These are phyloP conservation scores for Agrochola macilenta DNA, from an alignment of 2,888 invertebrate species.

Conservation along the genomic window DNA sequence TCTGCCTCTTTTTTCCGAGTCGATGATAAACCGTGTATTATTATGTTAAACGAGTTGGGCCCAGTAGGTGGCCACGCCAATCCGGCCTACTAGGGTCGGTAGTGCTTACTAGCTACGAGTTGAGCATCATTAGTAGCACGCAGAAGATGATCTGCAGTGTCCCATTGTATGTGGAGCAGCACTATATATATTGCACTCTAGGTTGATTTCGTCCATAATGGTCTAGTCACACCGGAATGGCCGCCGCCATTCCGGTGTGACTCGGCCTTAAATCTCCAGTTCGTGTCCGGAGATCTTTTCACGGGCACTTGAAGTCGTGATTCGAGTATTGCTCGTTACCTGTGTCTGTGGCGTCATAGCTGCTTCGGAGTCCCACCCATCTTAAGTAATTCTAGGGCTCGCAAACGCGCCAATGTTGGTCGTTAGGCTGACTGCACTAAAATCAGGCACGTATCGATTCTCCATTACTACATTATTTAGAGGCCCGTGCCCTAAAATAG, in stretches of 20 bases:
- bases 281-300: conserved; percentile 1
- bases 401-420: not conserved
- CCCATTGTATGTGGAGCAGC: too few species aligned
- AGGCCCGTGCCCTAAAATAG: not conserved
- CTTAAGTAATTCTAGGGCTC: conserved; percentile 6
- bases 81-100: too few species aligned
- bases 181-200: not conserved
- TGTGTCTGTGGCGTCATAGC: not conserved
- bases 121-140: not conserved
- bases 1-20: too few species aligned
- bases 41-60: too few species aligned
- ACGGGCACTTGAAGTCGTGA: not conserved
- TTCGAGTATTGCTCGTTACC: conserved; percentile 19
- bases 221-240: too few species aligned
- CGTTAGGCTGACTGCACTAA: not conserved
- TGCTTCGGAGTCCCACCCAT: too few species aligned
- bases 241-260: too few species aligned
- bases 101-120: too few species aligned
- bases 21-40: too few species aligned
- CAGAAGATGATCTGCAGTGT: not conserved
- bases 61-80: too few species aligned
- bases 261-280: not conserved
- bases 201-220: not conserved
- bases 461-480: not conserved
- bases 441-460: not conserved